A percentile compares a stretch with the other conserved stretches of the same genome.
Evolutionary conservation across 2,888 invertebrate genomes (phyloP).

Genomic region (Nomada ferruginata): DNA sequence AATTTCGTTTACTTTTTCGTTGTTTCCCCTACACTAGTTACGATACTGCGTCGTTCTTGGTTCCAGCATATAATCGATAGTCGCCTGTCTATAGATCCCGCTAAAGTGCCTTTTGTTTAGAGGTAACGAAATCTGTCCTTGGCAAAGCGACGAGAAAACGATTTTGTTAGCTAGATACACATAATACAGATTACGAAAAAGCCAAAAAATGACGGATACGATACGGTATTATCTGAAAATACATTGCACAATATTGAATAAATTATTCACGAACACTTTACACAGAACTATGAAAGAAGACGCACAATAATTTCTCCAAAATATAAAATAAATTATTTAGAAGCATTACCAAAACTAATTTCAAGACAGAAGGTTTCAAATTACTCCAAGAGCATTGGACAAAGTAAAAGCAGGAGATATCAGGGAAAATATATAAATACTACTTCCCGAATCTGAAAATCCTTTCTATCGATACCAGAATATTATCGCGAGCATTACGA

Average conservation of each 20-base stretch:
- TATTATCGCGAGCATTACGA: slow-evolving; percentile 5
- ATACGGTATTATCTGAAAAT: not conserved
- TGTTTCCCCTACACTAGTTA: not conserved
- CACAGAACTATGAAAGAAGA: no score
- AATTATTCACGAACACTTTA: no score
- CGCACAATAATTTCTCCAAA: no score
- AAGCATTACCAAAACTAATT: not conserved
- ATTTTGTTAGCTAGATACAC: not conserved
- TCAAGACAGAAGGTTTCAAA: not conserved
- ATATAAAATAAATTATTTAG: no score
- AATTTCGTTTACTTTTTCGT: not conserved
- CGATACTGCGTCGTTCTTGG: slow-evolving; percentile 22
- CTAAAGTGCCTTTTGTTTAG: slow-evolving; percentile 48
- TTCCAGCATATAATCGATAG: slow-evolving; percentile 58
- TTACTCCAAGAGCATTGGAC: not conserved
- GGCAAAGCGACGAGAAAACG: not conserved
- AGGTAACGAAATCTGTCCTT: slow-evolving; percentile 32
- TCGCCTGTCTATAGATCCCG: slow-evolving; percentile 37
- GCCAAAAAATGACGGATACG: no score
- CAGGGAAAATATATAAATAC: not conserved
- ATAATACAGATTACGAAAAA: not conserved
- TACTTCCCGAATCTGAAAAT: not conserved
- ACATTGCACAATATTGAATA: not conserved
- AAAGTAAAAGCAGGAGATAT: not conserved
- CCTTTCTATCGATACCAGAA: not conserved